Base-by-base conservation (phyloP, 1,140 invertebrate genomes). In the Conus betulinus region DNA sequence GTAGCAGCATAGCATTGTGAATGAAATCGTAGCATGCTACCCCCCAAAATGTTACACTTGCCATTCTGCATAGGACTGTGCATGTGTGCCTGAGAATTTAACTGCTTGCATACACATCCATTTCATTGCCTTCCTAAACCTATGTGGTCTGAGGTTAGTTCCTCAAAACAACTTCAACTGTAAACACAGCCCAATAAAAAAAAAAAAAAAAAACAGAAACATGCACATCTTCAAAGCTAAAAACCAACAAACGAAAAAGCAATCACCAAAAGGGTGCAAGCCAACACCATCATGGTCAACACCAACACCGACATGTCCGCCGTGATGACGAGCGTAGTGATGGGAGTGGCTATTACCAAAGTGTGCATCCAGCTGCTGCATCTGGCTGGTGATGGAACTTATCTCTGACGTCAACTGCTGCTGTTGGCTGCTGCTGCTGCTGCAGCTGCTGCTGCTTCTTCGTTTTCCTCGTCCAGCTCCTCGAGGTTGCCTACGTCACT, bases 301-400 rank as follows among this genome's bases (percentile, higher is more conserved):
- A 23, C 91, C 91, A 90, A 13, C 67, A 71, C 15, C 67, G 20
- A 11, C 17, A 71, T 6, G 11, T 7, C 67, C 67, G 67, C 20
- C 13, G 15, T 71, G 17, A 20, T 71, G 67, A 20, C 6, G 67
- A 23, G 7, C 6, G 23, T 7, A n/a, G 67, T 23, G 17, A 71
- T 4, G 23, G 20, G 15, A 13, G 20, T 71, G 11, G 67, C 67
- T 6, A 71, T 93, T 92, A 90, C 91, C 93, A 91, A 91, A 92
- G 25, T 92, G 91, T 89, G 91, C 90, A 15, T 98, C 98, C 96
- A 99, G 97, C 93, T 97, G 96, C 93, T 98, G 97, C 95, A 99
- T 96, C 94, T 99, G 97, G 88, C 97, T 97, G 0, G 98, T 97
- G 84, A 98, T 96, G 94, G 98, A 97, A 60, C 97, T 96, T 93